Evolutionary conservation across 2,797 vertebrate genomes (phyloP).

Genomic region (Aeoliscus strigatus): DNA sequence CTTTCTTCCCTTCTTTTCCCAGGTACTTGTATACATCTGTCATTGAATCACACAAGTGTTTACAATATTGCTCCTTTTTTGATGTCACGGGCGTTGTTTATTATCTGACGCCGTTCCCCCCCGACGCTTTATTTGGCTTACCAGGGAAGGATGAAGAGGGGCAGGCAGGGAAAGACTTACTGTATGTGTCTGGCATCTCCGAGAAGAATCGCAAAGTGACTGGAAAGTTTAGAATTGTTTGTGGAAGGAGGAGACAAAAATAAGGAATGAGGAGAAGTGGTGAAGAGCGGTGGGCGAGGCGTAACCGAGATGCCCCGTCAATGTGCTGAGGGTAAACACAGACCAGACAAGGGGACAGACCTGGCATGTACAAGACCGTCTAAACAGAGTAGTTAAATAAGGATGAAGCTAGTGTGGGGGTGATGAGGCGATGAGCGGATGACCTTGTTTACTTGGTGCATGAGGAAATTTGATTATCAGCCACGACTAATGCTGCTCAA

Average conservation of each 20-base stretch:
- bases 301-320: constrained; percentile 24
- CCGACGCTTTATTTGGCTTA: constrained; percentile 42
- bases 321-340: constrained; percentile 43
- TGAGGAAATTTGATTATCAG: constrained; percentile 47
- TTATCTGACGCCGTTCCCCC: constrained; percentile 19
- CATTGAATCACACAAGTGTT: constrained; percentile 59
- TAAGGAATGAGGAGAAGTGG: background rate
- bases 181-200: constrained; percentile 1
- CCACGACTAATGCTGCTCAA: no score
- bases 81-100: constrained; percentile 53
- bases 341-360: constrained; percentile 33
- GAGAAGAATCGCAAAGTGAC: constrained; percentile 2
- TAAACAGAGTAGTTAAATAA: constrained; percentile 53
- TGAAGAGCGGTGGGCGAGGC: constrained; percentile 1
- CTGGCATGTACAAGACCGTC: constrained; percentile 41
- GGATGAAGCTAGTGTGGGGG: constrained; percentile 14
- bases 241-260: constrained; percentile 10
- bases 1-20: constrained; percentile 5
- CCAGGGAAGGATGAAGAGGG: constrained; percentile 12
- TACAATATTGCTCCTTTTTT: constrained; percentile 65
- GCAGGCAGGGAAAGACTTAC: constrained; percentile 5
- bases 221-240: constrained; percentile 18
- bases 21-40: constrained; percentile 30
- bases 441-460: constrained; percentile 42
- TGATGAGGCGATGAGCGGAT: constrained; percentile 21